Percentiles rank a stretch among this genome's conserved stretches.
phyloP scores from a whole-genome alignment of 2,888 invertebrate species.

The Willowsia nigromaculata region DNA sequence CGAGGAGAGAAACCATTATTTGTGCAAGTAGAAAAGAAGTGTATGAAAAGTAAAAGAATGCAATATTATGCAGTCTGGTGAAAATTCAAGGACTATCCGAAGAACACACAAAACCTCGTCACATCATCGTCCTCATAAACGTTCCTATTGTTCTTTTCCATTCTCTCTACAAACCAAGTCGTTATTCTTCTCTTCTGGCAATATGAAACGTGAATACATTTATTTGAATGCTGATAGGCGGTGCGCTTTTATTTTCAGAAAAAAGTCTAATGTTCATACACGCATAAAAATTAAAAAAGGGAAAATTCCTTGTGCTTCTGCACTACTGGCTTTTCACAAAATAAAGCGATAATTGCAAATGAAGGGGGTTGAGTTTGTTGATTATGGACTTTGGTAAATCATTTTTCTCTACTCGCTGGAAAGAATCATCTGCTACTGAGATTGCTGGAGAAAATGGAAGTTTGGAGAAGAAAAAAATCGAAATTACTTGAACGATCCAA shows the following conservation, averaged over 20 bases:
- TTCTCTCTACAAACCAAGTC: not conserved
- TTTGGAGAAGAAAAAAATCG: too few relatives aligned
- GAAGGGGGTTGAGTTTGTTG: slow-evolving; percentile 35
- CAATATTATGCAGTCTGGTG: slow-evolving; percentile 35
- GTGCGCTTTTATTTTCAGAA: not conserved
- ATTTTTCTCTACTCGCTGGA: too few relatives aligned
- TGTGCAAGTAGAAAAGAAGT: not conserved
- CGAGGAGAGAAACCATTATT: not conserved
- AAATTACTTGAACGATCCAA: too few relatives aligned
- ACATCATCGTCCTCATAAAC: not conserved
- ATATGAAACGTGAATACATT: not conserved
- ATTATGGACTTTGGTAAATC: not conserved
- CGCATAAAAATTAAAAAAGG: slow-evolving; percentile 58
- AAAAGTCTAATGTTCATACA: slow-evolving; percentile 28
- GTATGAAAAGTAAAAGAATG: not conserved
- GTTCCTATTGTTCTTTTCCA: slow-evolving; percentile 10
- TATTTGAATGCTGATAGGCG: not conserved
- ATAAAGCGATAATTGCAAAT: slow-evolving; percentile 58
- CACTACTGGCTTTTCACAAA: slow-evolving; percentile 25
- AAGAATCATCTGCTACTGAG: not conserved
- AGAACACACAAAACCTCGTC: not conserved
- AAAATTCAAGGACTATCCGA: slow-evolving; percentile 55
- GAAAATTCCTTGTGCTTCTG: slow-evolving; percentile 29
- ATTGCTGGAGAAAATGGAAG: too few relatives aligned
- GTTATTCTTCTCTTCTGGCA: not conserved